phyloP scores from a whole-genome alignment of 2,113 vertebrate genomes.

The Cardinalis cardinalis region DNA sequence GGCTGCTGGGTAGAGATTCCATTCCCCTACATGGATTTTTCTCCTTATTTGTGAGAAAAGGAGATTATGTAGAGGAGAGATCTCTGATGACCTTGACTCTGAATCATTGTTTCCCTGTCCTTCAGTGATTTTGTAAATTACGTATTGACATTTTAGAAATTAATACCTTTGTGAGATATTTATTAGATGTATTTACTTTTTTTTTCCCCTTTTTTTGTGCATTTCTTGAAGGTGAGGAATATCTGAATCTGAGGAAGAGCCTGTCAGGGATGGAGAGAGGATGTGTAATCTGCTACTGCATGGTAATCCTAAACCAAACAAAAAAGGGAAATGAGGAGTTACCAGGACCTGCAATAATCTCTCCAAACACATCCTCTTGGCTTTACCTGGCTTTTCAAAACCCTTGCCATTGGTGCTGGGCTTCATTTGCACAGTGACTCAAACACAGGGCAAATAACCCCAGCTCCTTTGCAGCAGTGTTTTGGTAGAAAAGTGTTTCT shows the following conservation, averaged over 20 bases:
- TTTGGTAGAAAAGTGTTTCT: accelerated
- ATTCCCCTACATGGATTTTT: accelerated
- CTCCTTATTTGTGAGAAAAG: not conserved
- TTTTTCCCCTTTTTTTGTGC: not conserved
- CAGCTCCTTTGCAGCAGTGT: not conserved
- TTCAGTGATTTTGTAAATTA: not conserved
- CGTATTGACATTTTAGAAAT: not conserved
- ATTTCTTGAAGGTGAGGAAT: not conserved
- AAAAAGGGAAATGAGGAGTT: accelerated
- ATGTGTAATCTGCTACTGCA: not conserved
- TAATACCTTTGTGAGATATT: not conserved
- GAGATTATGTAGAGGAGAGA: not conserved
- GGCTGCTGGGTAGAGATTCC: not conserved
- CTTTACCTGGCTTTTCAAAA: not conserved
- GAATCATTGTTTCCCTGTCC: not conserved
- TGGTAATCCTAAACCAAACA: not conserved
- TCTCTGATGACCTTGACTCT: not conserved
- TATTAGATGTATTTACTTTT: not conserved
- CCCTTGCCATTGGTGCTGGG: not conserved
- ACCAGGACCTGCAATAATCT: not conserved
- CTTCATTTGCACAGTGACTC: not conserved
- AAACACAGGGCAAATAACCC: not conserved
- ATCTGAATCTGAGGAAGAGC: not conserved
- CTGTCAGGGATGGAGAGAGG: not conserved
- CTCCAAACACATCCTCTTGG: not conserved